phyloP scores from a whole-genome alignment of 2,113 vertebrate genomes.

The Mobula birostris region DNA sequence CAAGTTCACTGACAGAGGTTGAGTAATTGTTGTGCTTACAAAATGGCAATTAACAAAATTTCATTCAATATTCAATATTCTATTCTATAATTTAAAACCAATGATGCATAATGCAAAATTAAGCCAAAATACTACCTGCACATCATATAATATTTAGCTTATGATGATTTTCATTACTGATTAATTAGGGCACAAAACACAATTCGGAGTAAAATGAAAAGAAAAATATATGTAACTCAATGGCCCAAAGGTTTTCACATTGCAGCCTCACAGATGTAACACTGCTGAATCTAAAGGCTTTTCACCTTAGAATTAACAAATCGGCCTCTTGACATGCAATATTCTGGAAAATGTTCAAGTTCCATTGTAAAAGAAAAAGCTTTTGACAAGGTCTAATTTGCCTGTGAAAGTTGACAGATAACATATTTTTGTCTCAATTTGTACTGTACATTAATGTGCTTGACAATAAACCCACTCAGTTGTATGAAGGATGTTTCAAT shows the following conservation, averaged over 20 bases:
- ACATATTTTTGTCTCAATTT: conserved; percentile 21
- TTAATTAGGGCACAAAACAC: not conserved
- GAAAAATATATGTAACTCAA: not conserved
- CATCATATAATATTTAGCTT: not conserved
- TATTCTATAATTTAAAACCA: not conserved
- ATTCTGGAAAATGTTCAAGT: not conserved
- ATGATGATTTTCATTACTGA: not conserved
- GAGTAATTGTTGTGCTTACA: not conserved
- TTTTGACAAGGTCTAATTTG: conserved; percentile 33
- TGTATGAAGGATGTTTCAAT: not conserved
- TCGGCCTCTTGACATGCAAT: not conserved
- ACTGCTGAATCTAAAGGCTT: not conserved
- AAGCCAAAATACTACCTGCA: not conserved
- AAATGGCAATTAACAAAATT: not conserved
- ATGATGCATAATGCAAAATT: not conserved
- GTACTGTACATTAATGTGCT: not conserved
- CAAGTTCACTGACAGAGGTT: not conserved
- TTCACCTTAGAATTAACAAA: conserved; percentile 2
- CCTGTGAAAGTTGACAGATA: conserved; percentile 16
- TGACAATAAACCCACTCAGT: conserved; percentile 25
- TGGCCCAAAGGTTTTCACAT: not conserved
- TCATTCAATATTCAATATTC: not conserved
- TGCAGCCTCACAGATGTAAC: not conserved
- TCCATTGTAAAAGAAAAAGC: conserved; percentile 5
- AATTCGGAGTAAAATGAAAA: not conserved